Evolutionary conservation across 2,888 invertebrate species (phyloP).

Genomic region (Noctua fimbriata): DNA sequence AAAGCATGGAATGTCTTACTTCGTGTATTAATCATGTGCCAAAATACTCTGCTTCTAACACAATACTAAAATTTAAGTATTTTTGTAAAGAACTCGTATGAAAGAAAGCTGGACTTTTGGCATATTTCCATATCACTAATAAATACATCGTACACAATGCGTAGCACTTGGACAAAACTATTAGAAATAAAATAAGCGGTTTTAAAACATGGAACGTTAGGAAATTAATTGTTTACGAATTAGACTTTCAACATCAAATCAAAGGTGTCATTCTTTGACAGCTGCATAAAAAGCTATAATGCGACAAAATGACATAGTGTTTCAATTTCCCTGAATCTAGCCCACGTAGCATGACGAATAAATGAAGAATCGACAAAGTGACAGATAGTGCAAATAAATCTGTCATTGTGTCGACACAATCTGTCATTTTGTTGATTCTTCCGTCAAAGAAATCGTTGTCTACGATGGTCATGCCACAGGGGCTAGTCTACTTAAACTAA

Average conservation of each 20-base stretch:
- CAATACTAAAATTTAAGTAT: background rate
- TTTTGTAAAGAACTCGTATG: background rate
- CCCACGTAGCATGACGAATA: no score
- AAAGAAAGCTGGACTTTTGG: slow-evolving; percentile 31
- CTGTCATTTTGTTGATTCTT: no score
- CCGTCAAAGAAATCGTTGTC: no score
- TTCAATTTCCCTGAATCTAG: no score
- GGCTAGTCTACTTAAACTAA: no score
- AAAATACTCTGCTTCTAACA: slow-evolving; percentile 1
- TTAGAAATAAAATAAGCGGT: background rate
- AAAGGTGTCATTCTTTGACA: no score
- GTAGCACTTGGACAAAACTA: background rate
- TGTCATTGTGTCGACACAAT: no score
- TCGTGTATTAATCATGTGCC: background rate
- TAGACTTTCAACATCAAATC: background rate
- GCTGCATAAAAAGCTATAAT: no score
- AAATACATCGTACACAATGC: slow-evolving; percentile 21
- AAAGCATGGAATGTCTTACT: background rate
- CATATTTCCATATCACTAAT: slow-evolving; percentile 41
- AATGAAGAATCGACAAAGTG: no score
- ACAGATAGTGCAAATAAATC: no score
- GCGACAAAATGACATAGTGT: no score
- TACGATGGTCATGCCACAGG: no score
- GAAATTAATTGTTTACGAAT: background rate
- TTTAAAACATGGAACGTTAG: background rate